phyloP scores from a whole-genome alignment of 2,113 vertebrate genomes.

The Meriones unguiculatus region DNA sequence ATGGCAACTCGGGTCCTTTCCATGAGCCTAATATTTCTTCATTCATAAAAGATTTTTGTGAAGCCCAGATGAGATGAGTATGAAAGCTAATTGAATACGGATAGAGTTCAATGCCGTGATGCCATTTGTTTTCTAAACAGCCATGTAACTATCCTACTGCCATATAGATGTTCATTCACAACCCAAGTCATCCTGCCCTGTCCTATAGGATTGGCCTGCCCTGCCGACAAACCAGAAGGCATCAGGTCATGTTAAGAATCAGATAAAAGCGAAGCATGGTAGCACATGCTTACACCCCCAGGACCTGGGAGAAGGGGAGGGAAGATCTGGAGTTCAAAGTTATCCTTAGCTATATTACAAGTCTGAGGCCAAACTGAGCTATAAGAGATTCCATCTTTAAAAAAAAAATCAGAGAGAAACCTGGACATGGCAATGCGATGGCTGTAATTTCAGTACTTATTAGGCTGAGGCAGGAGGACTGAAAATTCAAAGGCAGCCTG shows the following conservation, averaged over 20 bases:
- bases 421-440: too few species aligned
- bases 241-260: neutral
- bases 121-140: neutral
- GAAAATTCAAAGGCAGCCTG: neutral
- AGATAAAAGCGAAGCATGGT: neutral
- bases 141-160: neutral
- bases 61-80: neutral
- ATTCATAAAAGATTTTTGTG: neutral
- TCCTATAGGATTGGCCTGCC: neutral
- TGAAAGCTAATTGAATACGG: constrained; percentile 14
- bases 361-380: neutral
- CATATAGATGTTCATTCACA: neutral
- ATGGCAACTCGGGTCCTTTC: neutral
- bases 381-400: neutral
- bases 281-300: neutral
- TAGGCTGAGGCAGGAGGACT: neutral
- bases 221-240: neutral
- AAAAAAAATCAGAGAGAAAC: neutral
- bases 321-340: neutral
- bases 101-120: neutral
- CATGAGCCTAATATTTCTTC: neutral
- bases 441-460: neutral
- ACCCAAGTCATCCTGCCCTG: neutral
- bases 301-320: neutral
- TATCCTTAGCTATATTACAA: neutral